Base-by-base conservation (phyloP, 2,888 invertebrate species). In the Euzetes globulus region DNA sequence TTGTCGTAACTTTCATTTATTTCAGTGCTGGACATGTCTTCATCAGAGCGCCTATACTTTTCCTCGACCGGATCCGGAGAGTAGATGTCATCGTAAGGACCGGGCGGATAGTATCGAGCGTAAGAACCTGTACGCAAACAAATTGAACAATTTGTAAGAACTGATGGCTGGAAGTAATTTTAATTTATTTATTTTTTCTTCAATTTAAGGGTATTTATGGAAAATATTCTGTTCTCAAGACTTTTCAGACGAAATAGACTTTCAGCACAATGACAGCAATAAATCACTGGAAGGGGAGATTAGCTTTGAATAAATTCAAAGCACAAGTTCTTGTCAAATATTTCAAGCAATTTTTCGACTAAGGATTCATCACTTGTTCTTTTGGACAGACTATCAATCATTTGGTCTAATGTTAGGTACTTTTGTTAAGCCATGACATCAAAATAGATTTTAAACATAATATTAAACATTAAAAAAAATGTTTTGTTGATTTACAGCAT, bases 31-130 rank as follows among this genome's bases (percentile, higher is more conserved):
- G 37, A 25, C 50, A 55, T 71, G 5, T 50, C 71, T 17, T 60
- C 37, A 29, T 60, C 60, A n/a, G 60, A 60, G 15, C 55, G 55
- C 9, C 47, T 33, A 55, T 22, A 9, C 7, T 19, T 55, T 19
- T 33, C 72, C 37, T 58, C 60, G 17, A 58, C 60, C 2, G 1
- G 11, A 45, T 37, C 72, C 2, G 45, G 60, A n/a, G 17, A 17
- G 19, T 37, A 72, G 6, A 22, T 29, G 17, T 47, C 55, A 33
- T 71, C 71, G 50, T 71, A 71, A 50, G 19, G n/a, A 45, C 71
- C 71, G 47, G 71, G 50, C 11, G 71, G 71, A 33, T 71, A 71
- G 29, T 19, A 50, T 41, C 41, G 29, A 9, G 71, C 71, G 17
- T 71, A 71, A 22, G 71, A 6, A 19, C 71, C 71, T 68, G 41